Evolutionary conservation across 1,140 invertebrate species (phyloP).

Genomic region (Rhysida immarginata): DNA sequence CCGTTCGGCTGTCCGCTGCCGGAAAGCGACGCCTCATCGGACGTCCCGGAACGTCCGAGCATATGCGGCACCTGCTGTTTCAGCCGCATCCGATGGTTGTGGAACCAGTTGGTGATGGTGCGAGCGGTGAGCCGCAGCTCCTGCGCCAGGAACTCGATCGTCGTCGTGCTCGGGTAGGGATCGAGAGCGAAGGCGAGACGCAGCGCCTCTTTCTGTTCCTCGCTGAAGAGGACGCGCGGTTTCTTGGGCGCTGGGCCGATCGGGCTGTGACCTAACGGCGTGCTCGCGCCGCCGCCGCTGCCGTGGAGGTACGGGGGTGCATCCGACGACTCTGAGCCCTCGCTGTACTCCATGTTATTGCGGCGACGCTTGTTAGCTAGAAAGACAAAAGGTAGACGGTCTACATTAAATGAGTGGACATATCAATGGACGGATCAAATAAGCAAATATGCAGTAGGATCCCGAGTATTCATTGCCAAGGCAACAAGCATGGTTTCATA

Average conservation of each 20-base stretch:
- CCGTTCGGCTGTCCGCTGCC: background rate
- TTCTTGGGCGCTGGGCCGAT: constrained; percentile 52
- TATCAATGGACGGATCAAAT: no score
- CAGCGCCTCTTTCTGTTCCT: constrained; percentile 94
- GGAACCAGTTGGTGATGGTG: constrained; percentile 98
- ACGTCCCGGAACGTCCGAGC: background rate
- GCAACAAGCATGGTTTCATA: no score
- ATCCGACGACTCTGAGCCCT: constrained; percentile 71
- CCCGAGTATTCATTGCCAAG: no score
- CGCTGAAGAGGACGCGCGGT: constrained; percentile 85
- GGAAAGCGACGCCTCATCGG: background rate
- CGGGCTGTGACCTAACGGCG: constrained; percentile 39
- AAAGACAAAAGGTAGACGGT: constrained; percentile 8
- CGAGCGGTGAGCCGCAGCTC: constrained; percentile 82
- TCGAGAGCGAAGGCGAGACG: constrained; percentile 84
- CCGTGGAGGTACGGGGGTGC: constrained; percentile 63
- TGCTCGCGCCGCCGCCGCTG: constrained; percentile 28
- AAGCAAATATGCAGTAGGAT: no score
- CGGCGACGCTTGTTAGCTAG: constrained; percentile 62
- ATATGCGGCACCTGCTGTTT: constrained; percentile 63
- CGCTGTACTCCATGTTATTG: constrained; percentile 63
- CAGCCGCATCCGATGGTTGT: constrained; percentile 95
- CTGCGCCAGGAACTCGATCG: constrained; percentile 84
- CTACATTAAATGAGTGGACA: no score
- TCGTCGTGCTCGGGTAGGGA: constrained; percentile 87